Base-by-base conservation (phyloP, 1,140 invertebrate genomes). In the Drosophila yakuba region DNA sequence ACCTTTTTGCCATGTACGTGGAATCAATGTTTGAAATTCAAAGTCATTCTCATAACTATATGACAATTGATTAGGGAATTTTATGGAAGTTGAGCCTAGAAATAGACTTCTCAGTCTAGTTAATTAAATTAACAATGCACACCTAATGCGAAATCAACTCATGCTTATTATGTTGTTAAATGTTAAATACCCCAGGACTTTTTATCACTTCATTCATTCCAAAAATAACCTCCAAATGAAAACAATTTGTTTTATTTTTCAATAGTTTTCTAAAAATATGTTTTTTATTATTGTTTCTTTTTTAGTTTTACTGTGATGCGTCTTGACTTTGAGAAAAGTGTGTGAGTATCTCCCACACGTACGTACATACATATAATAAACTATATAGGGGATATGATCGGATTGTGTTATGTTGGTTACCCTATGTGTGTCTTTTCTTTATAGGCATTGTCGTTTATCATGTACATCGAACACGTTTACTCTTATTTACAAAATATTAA, bases 401-500 rank as follows among this genome's bases (percentile, higher is more conserved):
- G 59, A 56, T 56, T 52, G 36, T 56, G 50, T 56, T 67, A 59
- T 56, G 38, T 69, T 45, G 55, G 52, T 62, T 66, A 63, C 61
- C 66, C 66, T 75, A 83, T 62, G 69, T 69, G 14, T 14, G 4
- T 14, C 3, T 39, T 67, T 67, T 79, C 68, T 57, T 67, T 61
- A 78, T 64, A 78, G 74, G 68, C 82, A 81, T 63, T 83, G 35
- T 35, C 50, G 50, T 78, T 60, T 79, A 80, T 80, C 80, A 78
- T 74, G 38, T 81, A 86, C 78, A 81, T 75, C 74, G 60, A 86
- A 71, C 69, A 80, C 54, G 82, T 73, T 79, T 78, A 90, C 81
- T 68, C 60, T 90, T 90, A 85, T 90, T 90, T 90, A 90, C 81
- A 90, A 90, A 86, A 82, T 82, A 79, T 73, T 79, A 74, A 86